Conservation (phyloP, 2,888 invertebrate species). For the Encarsia formosa region DNA sequence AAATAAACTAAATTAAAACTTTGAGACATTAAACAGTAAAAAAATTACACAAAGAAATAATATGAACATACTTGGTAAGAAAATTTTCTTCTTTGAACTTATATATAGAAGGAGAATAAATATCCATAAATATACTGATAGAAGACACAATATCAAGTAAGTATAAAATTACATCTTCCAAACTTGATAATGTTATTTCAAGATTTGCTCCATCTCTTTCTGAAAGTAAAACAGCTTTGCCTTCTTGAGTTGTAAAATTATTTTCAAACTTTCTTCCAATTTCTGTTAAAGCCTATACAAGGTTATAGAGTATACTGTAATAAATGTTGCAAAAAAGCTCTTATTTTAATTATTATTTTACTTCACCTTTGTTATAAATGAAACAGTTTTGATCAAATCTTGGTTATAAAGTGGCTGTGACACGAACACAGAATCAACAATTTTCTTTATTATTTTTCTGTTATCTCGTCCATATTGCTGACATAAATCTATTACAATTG, state of each 20-base stretch:
- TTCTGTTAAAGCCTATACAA: constrained; percentile 45
- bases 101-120: constrained; percentile 58
- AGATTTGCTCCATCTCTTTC: constrained; percentile 28
- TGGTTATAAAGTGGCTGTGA: constrained; percentile 63
- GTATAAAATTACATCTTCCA: constrained; percentile 67
- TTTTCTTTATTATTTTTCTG: constrained; percentile 57
- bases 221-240: constrained; percentile 37
- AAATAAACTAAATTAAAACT: too few relatives aligned
- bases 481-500: constrained; percentile 75
- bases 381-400: constrained; percentile 30
- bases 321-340: background rate
- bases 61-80: constrained; percentile 46
- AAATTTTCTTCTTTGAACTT: constrained; percentile 60
- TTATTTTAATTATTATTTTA: constrained; percentile 5
- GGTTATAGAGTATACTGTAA: constrained; percentile 21
- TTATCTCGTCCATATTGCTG: constrained; percentile 70
- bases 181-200: constrained; percentile 51
- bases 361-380: constrained; percentile 32
- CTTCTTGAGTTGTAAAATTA: constrained; percentile 32
- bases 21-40: too few relatives aligned
- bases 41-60: background rate
- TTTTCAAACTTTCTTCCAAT: constrained; percentile 43
- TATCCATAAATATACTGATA: constrained; percentile 64
- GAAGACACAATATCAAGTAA: constrained; percentile 68
- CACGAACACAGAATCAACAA: constrained; percentile 64